phyloP scores from a whole-genome alignment of 1,140 invertebrate genomes.

The Aphelenchoides fujianensis region DNA sequence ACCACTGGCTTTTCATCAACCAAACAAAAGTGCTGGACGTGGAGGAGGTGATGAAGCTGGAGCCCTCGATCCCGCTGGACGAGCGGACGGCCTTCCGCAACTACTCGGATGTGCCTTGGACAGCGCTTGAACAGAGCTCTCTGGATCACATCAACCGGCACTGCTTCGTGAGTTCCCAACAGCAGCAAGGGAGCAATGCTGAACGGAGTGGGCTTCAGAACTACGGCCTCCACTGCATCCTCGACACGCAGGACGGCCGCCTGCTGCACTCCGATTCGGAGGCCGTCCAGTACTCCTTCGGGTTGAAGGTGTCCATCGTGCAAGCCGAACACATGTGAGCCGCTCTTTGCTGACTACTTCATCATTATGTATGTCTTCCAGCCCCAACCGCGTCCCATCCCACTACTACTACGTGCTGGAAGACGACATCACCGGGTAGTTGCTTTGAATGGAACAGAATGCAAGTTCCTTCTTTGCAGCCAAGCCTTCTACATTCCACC shows the following conservation, averaged over 20 bases:
- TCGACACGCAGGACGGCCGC: background rate
- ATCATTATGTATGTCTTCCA: background rate
- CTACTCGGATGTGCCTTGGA: background rate
- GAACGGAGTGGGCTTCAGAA: background rate
- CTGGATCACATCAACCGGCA: background rate
- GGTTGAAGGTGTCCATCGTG: background rate
- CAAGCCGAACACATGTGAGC: background rate
- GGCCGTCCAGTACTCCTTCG: background rate
- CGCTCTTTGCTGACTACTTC: no score
- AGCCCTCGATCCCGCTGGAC: background rate
- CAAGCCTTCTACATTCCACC: slow-evolving; percentile 3
- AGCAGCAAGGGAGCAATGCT: background rate
- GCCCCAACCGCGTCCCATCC: background rate
- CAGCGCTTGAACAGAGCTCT: background rate
- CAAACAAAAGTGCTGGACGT: background rate
- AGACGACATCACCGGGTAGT: slow-evolving; percentile 5
- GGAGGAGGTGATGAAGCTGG: background rate
- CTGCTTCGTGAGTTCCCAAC: background rate
- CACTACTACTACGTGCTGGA: slow-evolving; percentile 8
- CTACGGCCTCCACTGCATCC: background rate
- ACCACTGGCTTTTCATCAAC: slow-evolving; percentile 7
- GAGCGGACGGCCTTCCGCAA: background rate
- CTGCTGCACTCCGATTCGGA: background rate
- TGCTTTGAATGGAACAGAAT: background rate
- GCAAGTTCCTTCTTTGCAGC: background rate